Evolutionary conservation across 2,888 invertebrate genomes (phyloP).

Genomic region (Sphaerophoria rueppellii): DNA sequence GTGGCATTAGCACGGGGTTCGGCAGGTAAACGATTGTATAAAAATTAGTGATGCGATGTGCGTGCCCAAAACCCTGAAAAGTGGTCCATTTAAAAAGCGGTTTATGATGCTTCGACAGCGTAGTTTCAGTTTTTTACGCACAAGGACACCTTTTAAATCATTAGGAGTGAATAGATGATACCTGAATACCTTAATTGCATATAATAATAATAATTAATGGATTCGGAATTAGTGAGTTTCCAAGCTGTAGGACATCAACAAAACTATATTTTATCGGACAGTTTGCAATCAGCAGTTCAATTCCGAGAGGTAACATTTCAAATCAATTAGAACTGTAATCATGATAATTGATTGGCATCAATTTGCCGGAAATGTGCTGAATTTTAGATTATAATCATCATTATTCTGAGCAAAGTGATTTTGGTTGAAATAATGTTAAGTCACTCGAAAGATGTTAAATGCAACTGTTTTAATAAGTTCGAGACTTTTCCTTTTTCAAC

Average conservation of each 20-base stretch:
- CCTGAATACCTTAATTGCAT: background rate
- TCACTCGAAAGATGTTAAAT: too few relatives aligned
- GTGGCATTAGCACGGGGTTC: constrained; percentile 12
- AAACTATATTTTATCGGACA: background rate
- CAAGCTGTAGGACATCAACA: constrained; percentile 35
- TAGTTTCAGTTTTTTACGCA: too few relatives aligned
- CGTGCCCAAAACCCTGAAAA: constrained; percentile 37
- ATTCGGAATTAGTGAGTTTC: constrained; percentile 59
- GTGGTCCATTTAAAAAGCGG: constrained; percentile 54
- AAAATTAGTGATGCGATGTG: constrained; percentile 56
- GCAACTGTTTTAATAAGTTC: too few relatives aligned
- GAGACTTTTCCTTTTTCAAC: too few relatives aligned
- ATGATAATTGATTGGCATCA: constrained; percentile 3
- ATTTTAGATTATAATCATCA: background rate
- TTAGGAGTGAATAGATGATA: background rate
- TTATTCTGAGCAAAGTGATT: too few relatives aligned
- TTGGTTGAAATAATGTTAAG: too few relatives aligned
- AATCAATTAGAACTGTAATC: constrained; percentile 17
- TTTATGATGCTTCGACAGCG: background rate
- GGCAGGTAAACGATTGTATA: constrained; percentile 53
- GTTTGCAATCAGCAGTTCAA: background rate
- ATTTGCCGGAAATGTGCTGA: constrained; percentile 7
- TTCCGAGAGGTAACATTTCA: background rate
- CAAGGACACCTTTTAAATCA: background rate
- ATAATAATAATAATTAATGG: constrained; percentile 56